Conservation (phyloP, 2,113 vertebrate species). For the Lagopus muta region DNA sequence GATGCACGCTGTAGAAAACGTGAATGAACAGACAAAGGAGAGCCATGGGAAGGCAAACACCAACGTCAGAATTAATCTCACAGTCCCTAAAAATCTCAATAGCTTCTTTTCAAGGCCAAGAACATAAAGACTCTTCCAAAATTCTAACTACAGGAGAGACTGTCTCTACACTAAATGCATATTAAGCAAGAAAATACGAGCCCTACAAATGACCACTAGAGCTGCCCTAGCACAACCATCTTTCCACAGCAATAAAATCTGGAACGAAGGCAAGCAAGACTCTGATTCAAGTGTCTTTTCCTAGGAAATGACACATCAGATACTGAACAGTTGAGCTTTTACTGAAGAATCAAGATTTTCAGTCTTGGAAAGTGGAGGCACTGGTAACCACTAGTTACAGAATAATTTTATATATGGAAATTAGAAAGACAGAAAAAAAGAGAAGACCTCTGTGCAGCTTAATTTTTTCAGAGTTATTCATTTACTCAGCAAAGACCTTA, state of each 20-base stretch:
- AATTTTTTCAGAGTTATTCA: background rate
- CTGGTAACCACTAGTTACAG: background rate
- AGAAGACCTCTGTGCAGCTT: background rate
- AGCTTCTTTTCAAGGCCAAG: background rate
- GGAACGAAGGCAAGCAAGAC: background rate
- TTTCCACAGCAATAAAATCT: background rate
- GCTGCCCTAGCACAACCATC: background rate
- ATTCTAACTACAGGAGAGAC: background rate
- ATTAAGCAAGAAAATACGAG: background rate
- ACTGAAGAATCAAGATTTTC: background rate
- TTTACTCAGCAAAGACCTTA: background rate
- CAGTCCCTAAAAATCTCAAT: background rate
- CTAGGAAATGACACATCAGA: background rate
- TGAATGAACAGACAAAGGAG: background rate
- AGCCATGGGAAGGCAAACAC: background rate
- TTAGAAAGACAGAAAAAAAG: accelerated
- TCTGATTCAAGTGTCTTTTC: background rate
- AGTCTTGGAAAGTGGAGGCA: background rate
- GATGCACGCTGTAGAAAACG: background rate
- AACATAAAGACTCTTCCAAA: background rate
- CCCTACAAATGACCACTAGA: background rate
- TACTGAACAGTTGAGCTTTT: background rate
- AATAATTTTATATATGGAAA: background rate
- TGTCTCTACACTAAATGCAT: background rate
- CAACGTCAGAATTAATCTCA: background rate